These are phyloP conservation scores for Crotalus helleri DNA, from an alignment of 2,113 vertebrate genomes.

Conservation along the genomic window DNA sequence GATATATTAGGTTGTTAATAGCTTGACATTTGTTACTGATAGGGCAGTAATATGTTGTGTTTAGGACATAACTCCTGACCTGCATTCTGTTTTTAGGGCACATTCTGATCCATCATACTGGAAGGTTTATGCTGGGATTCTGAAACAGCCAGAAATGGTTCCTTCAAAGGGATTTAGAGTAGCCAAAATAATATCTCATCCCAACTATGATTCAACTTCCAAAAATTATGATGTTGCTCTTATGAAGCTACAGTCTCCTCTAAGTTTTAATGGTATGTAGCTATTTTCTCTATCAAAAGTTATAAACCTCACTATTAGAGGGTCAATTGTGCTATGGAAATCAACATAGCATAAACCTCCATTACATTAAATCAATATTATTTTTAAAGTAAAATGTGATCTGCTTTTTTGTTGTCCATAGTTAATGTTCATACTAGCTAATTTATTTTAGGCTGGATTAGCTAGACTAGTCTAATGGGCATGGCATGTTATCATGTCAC, in stretches of 20 bases:
- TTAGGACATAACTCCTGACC: not conserved
- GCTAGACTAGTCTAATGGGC: not conserved
- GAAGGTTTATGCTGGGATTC: slow-evolving; percentile 66
- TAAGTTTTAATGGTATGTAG: slow-evolving; percentile 62
- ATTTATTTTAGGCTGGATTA: not conserved
- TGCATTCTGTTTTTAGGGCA: slow-evolving; percentile 39
- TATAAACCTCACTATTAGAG: not conserved
- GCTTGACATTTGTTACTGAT: not conserved
- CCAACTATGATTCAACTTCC: slow-evolving; percentile 63
- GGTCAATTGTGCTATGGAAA: not conserved
- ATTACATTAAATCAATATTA: not conserved
- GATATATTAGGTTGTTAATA: not conserved
- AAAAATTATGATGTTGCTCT: slow-evolving; percentile 77
- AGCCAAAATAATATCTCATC: slow-evolving; percentile 68
- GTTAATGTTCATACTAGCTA: not conserved
- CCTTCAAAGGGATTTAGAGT: slow-evolving; percentile 10
- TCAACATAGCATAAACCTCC: not conserved
- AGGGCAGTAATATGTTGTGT: not conserved
- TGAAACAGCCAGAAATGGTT: slow-evolving; percentile 55
- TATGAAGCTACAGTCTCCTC: slow-evolving; percentile 66
- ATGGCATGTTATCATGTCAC: not conserved
- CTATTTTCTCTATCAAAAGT: not conserved
- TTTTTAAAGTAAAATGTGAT: not conserved
- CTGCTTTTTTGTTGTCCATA: not conserved
- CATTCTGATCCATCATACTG: slow-evolving; percentile 50